A percentile compares a stretch with the other conserved stretches of the same genome.
These are phyloP conservation scores for Esox niger DNA, from an alignment of 2,113 vertebrate species.

Conservation along the genomic window DNA sequence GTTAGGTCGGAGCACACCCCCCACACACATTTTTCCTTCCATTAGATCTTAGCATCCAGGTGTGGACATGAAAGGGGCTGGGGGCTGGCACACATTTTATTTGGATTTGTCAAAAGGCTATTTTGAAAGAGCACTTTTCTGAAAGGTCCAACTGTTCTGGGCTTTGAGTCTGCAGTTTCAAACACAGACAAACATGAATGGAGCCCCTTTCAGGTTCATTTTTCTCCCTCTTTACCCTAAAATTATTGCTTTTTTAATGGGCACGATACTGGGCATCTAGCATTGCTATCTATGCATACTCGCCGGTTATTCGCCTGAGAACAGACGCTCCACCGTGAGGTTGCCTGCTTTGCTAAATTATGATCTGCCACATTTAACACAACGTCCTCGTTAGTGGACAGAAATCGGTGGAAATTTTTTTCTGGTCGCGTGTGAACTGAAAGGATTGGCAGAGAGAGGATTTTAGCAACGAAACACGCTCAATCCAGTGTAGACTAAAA, in stretches of 20 bases:
- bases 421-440: slow-evolving; percentile 54
- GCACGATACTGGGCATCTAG: slow-evolving; percentile 31
- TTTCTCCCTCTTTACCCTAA: slow-evolving; percentile 46
- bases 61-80: slow-evolving; percentile 72
- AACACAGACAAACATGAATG: slow-evolving; percentile 68
- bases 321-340: slow-evolving; percentile 20
- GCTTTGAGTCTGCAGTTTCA: slow-evolving; percentile 43
- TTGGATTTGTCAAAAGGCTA: slow-evolving; percentile 64
- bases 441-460: slow-evolving; percentile 30
- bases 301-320: slow-evolving; percentile 26
- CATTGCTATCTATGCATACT: slow-evolving; percentile 15
- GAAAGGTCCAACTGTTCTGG: slow-evolving; percentile 68
- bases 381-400: slow-evolving; percentile 41
- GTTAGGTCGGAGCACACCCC: slow-evolving; percentile 44
- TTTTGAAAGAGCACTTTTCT: slow-evolving; percentile 62
- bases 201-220: slow-evolving; percentile 55
- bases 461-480: slow-evolving; percentile 46
- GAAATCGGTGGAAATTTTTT: slow-evolving; percentile 1
- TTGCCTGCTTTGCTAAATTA: slow-evolving; percentile 49
- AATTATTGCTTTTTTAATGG: slow-evolving; percentile 23
- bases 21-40: slow-evolving; percentile 11
- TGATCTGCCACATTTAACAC: slow-evolving; percentile 50
- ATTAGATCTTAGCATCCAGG: slow-evolving; percentile 67
- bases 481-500: slow-evolving; percentile 33
- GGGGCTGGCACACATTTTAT: slow-evolving; percentile 60